phyloP scores from a whole-genome alignment of 2,797 vertebrate genomes.

The Arremon brunneinucha region DNA sequence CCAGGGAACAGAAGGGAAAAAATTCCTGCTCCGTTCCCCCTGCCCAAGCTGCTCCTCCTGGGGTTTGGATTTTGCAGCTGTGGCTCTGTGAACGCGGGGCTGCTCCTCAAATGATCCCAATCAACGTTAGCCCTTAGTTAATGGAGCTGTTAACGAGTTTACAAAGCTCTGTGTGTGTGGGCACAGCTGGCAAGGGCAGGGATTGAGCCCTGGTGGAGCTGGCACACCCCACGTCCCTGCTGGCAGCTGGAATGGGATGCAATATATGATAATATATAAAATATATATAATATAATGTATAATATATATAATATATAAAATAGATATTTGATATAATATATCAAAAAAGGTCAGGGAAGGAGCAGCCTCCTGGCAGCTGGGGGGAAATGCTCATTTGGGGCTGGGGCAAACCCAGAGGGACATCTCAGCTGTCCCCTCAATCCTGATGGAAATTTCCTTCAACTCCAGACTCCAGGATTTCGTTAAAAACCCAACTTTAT shows the following conservation, averaged over 20 bases:
- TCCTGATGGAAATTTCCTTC: background rate
- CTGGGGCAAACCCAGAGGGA: background rate
- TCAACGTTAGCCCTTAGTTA: background rate
- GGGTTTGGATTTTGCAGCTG: background rate
- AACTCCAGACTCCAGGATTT: background rate
- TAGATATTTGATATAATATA: rapidly evolving
- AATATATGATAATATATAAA: background rate
- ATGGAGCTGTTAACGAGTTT: background rate
- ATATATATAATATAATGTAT: too few relatives aligned
- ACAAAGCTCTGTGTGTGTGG: background rate
- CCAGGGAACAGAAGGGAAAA: background rate
- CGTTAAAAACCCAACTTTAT: rapidly evolving
- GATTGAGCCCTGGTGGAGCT: background rate
- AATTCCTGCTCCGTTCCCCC: background rate
- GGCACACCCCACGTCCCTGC: background rate
- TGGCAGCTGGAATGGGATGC: background rate
- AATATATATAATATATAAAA: too few relatives aligned
- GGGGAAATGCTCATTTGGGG: background rate
- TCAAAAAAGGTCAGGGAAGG: background rate
- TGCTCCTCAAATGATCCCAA: background rate
- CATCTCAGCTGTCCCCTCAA: background rate
- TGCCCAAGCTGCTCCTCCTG: background rate
- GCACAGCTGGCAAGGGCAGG: background rate
- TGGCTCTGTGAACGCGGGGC: background rate
- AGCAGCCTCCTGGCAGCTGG: background rate